Conservation (phyloP, 2,888 invertebrate genomes). For the Malthinus seriepunctatus region DNA sequence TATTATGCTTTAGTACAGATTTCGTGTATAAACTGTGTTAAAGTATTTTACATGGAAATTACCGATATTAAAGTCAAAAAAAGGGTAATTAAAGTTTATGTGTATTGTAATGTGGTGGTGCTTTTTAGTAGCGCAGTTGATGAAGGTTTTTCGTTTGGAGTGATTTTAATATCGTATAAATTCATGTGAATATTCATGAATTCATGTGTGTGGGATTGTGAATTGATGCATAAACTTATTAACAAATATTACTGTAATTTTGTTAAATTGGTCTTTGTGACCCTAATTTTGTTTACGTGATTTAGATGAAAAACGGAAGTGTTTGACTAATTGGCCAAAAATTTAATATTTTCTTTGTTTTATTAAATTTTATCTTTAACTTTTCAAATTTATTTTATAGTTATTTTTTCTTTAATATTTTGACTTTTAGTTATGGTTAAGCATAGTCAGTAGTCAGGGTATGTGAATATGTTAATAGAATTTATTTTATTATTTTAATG, state of each 20-base stretch:
- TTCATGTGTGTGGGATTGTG: conserved; percentile 26
- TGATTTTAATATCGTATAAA: no score
- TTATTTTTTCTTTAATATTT: no score
- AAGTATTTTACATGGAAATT: conserved; percentile 34
- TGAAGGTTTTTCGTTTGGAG: conserved; percentile 21
- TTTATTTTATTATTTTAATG: no score
- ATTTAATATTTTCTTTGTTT: conserved; percentile 11
- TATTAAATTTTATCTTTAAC: conserved; percentile 1
- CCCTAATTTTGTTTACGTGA: conserved; percentile 17
- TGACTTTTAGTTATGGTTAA: no score
- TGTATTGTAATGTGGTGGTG: conserved; percentile 16
- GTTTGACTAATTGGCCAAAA: conserved; percentile 23
- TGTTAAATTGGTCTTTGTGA: conserved; percentile 2
- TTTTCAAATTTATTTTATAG: no score
- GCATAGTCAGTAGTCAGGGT: no score
- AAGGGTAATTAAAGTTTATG: conserved; percentile 30
- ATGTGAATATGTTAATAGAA: no score
- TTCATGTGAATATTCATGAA: conserved; percentile 20
- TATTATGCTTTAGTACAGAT: conserved; percentile 27
- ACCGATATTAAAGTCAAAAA: conserved; percentile 22
- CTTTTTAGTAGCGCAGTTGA: conserved; percentile 12
- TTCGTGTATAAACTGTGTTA: conserved; percentile 28
- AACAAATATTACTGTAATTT: conserved; percentile 29
- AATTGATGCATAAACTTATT: conserved; percentile 29
- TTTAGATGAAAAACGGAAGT: conserved; percentile 25